Evolutionary conservation across 2,113 vertebrate species (phyloP).

Genomic region (Ciconia stormi): DNA sequence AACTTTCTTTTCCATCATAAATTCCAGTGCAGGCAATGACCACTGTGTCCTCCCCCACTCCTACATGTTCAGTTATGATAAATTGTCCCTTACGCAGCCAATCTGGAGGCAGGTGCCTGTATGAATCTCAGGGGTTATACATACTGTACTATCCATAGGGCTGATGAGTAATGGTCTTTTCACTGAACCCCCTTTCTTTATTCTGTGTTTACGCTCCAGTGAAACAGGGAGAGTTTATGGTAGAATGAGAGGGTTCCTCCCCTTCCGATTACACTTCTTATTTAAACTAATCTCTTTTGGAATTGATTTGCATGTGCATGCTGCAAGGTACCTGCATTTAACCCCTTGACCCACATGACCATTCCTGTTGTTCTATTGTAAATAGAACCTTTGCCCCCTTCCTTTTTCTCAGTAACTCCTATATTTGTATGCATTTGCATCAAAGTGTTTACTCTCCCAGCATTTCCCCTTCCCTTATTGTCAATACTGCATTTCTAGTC

Average conservation of each 20-base stretch:
- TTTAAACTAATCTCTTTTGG: slow-evolving; percentile 41
- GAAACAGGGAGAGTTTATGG: slow-evolving; percentile 55
- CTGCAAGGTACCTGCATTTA: not conserved
- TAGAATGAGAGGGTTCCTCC: slow-evolving; percentile 59
- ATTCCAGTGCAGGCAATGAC: slow-evolving; percentile 64
- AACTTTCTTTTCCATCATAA: slow-evolving; percentile 76
- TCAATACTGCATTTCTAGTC: not conserved
- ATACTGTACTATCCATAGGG: slow-evolving; percentile 40
- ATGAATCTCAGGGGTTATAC: slow-evolving; percentile 64
- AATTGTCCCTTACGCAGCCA: slow-evolving; percentile 59
- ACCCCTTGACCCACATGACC: not conserved
- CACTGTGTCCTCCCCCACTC: slow-evolving; percentile 61
- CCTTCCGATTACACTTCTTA: slow-evolving; percentile 48
- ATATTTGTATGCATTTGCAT: not conserved
- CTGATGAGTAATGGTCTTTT: slow-evolving; percentile 59
- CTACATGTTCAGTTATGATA: slow-evolving; percentile 69
- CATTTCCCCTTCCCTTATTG: not conserved
- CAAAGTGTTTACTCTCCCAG: not conserved
- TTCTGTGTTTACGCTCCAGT: slow-evolving; percentile 56
- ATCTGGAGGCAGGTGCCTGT: slow-evolving; percentile 67
- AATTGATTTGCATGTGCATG: slow-evolving; percentile 28
- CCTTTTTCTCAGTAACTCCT: not conserved
- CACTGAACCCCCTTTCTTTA: slow-evolving; percentile 1
- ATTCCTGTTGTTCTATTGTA: not conserved
- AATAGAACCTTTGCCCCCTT: not conserved